These are phyloP conservation scores for Polyommatus iphigenia DNA, from an alignment of 2,888 invertebrate species.

Conservation along the genomic window DNA sequence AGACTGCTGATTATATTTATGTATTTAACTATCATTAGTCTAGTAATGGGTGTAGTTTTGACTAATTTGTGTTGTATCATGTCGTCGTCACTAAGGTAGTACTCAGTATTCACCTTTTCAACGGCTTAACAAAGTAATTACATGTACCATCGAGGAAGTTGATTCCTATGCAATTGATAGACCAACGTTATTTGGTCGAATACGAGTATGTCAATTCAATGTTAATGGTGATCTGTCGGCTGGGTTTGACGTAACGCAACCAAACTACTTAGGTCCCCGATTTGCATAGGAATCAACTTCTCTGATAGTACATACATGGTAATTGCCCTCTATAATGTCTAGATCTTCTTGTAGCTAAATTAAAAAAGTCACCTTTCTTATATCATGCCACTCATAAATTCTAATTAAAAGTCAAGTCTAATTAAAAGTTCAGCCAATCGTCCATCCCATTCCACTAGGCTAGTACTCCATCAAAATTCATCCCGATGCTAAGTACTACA, in stretches of 20 bases:
- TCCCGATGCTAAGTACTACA: neutral
- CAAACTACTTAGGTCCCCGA: too few relatives aligned
- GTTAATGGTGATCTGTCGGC: too few relatives aligned
- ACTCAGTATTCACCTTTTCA: neutral
- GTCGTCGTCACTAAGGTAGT: slow-evolving; percentile 7
- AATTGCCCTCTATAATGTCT: neutral
- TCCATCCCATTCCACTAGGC: slow-evolving; percentile 3
- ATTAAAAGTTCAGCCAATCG: neutral
- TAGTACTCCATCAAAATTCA: slow-evolving; percentile 4
- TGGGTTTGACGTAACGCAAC: too few relatives aligned
- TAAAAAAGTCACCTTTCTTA: neutral
- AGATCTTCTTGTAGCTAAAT: neutral
- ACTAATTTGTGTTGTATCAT: slow-evolving; percentile 51
- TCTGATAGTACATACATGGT: too few relatives aligned
- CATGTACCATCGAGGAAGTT: too few relatives aligned
- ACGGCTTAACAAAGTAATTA: slow-evolving; percentile 1
- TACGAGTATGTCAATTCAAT: too few relatives aligned
- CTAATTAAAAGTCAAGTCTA: too few relatives aligned
- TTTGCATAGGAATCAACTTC: too few relatives aligned
- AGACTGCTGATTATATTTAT: slow-evolving; percentile 37
- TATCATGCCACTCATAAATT: neutral
- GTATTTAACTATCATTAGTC: slow-evolving; percentile 44
- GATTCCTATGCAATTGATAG: too few relatives aligned
- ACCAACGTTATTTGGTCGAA: too few relatives aligned
- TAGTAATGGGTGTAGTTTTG: slow-evolving; percentile 73